Conservation (phyloP, 1,140 invertebrate species). For the Asbolus verrucosus region DNA sequence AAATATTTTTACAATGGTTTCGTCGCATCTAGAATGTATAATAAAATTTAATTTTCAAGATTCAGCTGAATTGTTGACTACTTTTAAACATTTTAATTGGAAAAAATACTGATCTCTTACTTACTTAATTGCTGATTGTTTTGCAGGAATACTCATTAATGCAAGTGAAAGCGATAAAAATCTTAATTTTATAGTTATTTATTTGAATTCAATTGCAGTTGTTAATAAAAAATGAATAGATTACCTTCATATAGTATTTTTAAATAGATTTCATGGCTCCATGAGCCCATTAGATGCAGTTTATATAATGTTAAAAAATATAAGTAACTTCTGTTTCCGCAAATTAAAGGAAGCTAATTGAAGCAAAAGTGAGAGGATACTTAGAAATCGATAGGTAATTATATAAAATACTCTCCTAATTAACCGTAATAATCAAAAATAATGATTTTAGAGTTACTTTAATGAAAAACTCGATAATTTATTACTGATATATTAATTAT, state of each 20-base stretch:
- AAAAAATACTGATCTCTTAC: neutral
- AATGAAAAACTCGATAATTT: neutral
- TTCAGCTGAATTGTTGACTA: no score
- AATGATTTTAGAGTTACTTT: neutral
- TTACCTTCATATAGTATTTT: slow-evolving; percentile 34
- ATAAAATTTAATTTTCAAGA: no score
- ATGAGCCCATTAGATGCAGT: slow-evolving; percentile 22
- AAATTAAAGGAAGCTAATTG: slow-evolving; percentile 22
- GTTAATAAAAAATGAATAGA: slow-evolving; percentile 11
- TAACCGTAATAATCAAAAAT: neutral
- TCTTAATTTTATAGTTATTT: slow-evolving; percentile 20
- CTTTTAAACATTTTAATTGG: neutral
- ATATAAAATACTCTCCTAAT: slow-evolving; percentile 23
- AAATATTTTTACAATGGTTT: no score
- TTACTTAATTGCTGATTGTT: slow-evolving; percentile 1
- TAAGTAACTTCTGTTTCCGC: neutral
- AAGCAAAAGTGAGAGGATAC: slow-evolving; percentile 31
- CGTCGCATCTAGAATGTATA: no score
- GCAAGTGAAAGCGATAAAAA: slow-evolving; percentile 22
- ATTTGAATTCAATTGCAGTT: neutral
- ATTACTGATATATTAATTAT: neutral
- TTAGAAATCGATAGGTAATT: slow-evolving; percentile 30
- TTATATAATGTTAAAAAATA: slow-evolving; percentile 20
- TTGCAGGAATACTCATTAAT: slow-evolving; percentile 9
- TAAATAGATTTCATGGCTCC: slow-evolving; percentile 25